phyloP scores from a whole-genome alignment of 2,113 vertebrate genomes.

The Prietella phreatophila region DNA sequence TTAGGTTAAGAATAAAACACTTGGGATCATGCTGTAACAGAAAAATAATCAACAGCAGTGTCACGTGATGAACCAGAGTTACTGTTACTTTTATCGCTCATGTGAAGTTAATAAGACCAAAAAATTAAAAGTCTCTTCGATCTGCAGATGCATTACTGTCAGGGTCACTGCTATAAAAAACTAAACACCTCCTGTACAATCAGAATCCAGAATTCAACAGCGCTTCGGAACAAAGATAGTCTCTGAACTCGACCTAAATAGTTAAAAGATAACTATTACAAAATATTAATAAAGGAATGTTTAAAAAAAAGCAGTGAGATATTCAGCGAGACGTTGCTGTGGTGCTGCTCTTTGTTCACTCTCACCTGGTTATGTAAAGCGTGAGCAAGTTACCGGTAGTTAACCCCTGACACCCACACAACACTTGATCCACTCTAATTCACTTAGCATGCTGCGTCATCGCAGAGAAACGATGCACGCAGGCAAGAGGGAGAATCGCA shows the following conservation, averaged over 20 bases:
- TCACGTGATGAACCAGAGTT: no score
- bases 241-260: background rate
- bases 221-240: background rate
- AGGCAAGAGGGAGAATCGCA: background rate
- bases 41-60: no score
- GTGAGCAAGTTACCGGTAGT: background rate
- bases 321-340: background rate
- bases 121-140: background rate
- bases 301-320: background rate
- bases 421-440: background rate
- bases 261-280: background rate
- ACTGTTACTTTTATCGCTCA: background rate
- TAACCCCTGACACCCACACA: conserved; percentile 1
- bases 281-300: no score
- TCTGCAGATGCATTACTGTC: background rate
- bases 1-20: no score
- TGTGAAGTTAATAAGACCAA: background rate
- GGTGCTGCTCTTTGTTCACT: background rate
- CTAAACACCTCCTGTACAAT: background rate
- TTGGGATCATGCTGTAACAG: no score
- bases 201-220: background rate
- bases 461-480: background rate
- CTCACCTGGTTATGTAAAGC: background rate
- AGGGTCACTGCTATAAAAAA: background rate
- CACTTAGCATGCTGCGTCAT: conserved; percentile 9